phyloP scores from a whole-genome alignment of 2,888 invertebrate genomes.

The Capitulum mitella region DNA sequence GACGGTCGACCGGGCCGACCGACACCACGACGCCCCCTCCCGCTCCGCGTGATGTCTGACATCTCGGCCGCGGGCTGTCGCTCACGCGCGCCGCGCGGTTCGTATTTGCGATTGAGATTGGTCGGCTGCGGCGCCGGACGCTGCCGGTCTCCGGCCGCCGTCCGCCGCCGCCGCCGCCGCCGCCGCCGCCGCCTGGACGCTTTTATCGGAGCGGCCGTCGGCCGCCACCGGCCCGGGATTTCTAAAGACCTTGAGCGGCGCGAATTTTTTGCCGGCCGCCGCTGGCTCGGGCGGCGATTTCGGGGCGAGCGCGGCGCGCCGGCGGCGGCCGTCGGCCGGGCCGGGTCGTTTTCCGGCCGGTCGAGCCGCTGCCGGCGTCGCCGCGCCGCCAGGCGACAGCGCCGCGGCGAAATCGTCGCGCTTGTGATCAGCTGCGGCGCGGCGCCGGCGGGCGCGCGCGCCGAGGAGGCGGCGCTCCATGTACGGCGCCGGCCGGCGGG shows the following conservation, averaged over 20 bases:
- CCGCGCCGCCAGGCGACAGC: background rate
- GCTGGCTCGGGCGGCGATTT: background rate
- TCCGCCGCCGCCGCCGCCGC: background rate
- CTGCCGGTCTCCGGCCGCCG: background rate
- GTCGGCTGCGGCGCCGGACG: too few species aligned
- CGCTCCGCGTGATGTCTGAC: too few species aligned
- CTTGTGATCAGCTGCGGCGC: background rate
- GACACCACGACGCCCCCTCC: too few species aligned
- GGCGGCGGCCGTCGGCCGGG: too few species aligned
- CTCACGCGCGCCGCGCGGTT: too few species aligned
- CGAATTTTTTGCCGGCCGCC: background rate
- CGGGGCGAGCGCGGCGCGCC: background rate
- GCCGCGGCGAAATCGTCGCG: background rate
- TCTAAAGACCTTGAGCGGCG: background rate
- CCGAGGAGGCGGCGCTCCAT: background rate
- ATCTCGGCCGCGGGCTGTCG: too few species aligned
- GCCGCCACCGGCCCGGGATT: background rate
- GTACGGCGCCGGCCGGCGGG: background rate
- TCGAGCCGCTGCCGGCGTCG: background rate
- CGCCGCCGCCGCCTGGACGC: background rate
- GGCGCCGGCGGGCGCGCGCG: conserved; percentile 9
- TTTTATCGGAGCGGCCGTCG: background rate
- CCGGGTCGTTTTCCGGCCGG: background rate
- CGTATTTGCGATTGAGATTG: too few species aligned
- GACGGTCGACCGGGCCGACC: too few species aligned